These are phyloP conservation scores for Calyptommatus sinebrachiatus DNA, from an alignment of 2,113 vertebrate species.

Conservation along the genomic window DNA sequence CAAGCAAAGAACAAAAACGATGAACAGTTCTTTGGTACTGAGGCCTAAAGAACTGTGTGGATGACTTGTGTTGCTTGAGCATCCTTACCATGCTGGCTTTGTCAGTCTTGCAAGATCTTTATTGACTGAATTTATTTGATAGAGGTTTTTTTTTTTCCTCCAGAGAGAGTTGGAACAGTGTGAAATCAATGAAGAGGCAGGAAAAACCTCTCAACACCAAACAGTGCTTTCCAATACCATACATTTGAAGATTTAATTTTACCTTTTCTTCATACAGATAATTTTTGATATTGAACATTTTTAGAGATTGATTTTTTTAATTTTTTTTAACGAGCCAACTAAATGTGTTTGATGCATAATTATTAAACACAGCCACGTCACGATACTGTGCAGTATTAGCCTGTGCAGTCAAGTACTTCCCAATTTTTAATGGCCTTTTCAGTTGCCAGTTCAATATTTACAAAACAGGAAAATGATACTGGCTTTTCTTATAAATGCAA, in stretches of 20 bases:
- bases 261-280: not conserved
- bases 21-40: constrained; percentile 4
- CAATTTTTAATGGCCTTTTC: too few relatives aligned
- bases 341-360: not conserved
- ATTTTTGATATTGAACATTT: constrained; percentile 3
- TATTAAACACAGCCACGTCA: not conserved
- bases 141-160: not conserved
- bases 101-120: constrained; percentile 17
- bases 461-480: too few relatives aligned
- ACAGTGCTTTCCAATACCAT: constrained; percentile 23
- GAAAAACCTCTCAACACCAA: constrained; percentile 8
- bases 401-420: too few relatives aligned
- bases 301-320: not conserved
- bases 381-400: too few relatives aligned
- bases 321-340: not conserved
- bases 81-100: not conserved
- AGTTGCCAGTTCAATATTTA: too few relatives aligned
- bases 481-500: too few relatives aligned
- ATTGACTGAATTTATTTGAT: constrained; percentile 25
- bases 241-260: not conserved
- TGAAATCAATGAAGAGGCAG: not conserved
- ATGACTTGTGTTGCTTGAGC: constrained; percentile 11
- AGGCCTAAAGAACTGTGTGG: constrained; percentile 5
- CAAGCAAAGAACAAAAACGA: too few relatives aligned
- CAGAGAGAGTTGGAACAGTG: not conserved